These are phyloP conservation scores for Gallinago stenura DNA, from an alignment of 2,797 vertebrate species.

Conservation along the genomic window DNA sequence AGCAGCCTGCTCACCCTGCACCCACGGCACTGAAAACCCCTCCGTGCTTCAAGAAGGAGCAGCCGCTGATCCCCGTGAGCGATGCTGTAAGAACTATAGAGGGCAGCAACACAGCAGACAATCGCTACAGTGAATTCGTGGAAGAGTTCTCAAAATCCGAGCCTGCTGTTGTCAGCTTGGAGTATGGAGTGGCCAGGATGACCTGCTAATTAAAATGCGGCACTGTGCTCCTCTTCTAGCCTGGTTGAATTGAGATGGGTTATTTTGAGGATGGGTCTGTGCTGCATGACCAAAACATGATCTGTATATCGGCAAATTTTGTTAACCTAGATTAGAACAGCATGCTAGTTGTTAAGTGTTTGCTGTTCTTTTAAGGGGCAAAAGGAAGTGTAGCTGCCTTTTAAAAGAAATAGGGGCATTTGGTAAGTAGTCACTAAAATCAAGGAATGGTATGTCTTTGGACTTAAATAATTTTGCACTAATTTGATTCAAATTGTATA, in stretches of 20 bases:
- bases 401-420: conserved; percentile 43
- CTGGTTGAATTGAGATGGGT: not conserved
- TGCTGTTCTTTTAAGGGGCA: conserved; percentile 48
- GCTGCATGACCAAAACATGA: conserved; percentile 43
- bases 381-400: conserved; percentile 1
- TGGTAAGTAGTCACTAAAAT: conserved; percentile 38
- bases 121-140: conserved; percentile 86
- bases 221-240: not conserved
- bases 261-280: conserved; percentile 33
- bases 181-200: conserved; percentile 96
- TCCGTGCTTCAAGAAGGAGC: conserved; percentile 86
- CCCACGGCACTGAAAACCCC: conserved; percentile 85
- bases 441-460: conserved; percentile 14
- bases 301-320: conserved; percentile 37
- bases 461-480: conserved; percentile 62
- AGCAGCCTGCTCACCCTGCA: conserved; percentile 75
- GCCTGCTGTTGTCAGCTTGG: conserved; percentile 91
- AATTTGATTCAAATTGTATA: conserved; percentile 37
- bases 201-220: conserved; percentile 84
- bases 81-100: conserved; percentile 90
- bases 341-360: conserved; percentile 38
- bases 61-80: conserved; percentile 72
- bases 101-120: conserved; percentile 91
- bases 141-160: conserved; percentile 87
- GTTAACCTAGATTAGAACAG: conserved; percentile 52